Percentiles rank a stretch among this genome's conserved stretches.
These are phyloP conservation scores for Ophiothrix spiculata DNA, from an alignment of 35 echinoderm and acorn worm species.

Conservation along the genomic window DNA sequence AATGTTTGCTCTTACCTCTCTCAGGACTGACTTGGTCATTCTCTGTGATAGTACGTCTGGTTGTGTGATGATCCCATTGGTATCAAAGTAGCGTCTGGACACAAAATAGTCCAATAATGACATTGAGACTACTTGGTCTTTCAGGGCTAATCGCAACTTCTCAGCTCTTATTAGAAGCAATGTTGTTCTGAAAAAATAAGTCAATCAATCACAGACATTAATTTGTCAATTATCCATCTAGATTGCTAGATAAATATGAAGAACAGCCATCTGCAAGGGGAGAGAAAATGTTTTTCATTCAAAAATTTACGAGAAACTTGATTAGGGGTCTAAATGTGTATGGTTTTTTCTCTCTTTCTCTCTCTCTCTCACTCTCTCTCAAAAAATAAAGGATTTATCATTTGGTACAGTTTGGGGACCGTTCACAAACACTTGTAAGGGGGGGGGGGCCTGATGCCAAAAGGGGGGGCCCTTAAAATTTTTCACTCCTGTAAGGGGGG, in stretches of 20 bases:
- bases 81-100: conserved; percentile 52
- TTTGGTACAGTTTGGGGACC: too few species aligned
- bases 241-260: neutral
- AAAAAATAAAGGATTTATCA: too few species aligned
- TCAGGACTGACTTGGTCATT: conserved; percentile 26
- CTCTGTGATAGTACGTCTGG: conserved; percentile 24
- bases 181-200: conserved; percentile 19
- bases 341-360: neutral
- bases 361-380: neutral
- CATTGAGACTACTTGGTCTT: conserved; percentile 39
- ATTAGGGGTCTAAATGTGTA: neutral
- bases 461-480: too few species aligned
- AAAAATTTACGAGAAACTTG: neutral
- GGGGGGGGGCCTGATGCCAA: too few species aligned
- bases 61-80: conserved; percentile 39
- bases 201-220: too few species aligned
- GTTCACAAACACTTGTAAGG: too few species aligned
- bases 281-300: neutral
- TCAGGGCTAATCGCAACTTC: conserved; percentile 5
- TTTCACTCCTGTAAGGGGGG: too few species aligned
- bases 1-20: conserved; percentile 27
- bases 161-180: conserved; percentile 37
- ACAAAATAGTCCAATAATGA: conserved; percentile 56
- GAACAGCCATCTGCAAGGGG: neutral
- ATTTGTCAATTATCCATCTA: too few species aligned